Conservation (phyloP, 2,797 vertebrate genomes). For the Falco concolor region DNA sequence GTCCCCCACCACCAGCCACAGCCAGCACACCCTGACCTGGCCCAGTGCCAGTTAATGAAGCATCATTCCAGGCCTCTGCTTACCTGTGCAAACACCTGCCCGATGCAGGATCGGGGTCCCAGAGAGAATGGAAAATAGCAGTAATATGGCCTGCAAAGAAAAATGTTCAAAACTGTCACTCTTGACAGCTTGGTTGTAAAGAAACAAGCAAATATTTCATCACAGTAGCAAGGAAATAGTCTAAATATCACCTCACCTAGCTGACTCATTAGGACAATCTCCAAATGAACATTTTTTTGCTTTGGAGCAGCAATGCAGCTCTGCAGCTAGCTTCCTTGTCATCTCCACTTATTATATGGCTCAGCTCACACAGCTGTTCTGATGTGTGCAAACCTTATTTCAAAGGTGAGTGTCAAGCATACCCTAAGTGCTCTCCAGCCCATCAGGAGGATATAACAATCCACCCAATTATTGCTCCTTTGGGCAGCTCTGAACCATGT, state of each 20-base stretch:
- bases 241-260: not conserved
- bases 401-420: not conserved
- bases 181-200: not conserved
- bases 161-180: not conserved
- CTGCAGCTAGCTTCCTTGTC: not conserved
- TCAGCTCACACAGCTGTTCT: not conserved
- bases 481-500: not conserved
- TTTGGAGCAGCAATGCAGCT: not conserved
- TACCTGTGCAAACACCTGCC: constrained; percentile 89
- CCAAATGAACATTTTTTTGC: not conserved
- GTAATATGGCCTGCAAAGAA: constrained; percentile 81
- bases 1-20: not conserved
- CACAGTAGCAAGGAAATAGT: not conserved
- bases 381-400: not conserved
- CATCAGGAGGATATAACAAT: fast-evolving
- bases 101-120: constrained; percentile 86
- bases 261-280: not conserved
- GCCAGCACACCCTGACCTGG: not conserved
- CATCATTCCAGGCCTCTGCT: not conserved
- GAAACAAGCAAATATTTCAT: not conserved
- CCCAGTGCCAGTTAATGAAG: not conserved
- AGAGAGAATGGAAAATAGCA: constrained; percentile 89
- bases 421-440: not conserved
- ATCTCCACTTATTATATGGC: not conserved
- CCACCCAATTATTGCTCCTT: not conserved